Evolutionary conservation across 2,113 vertebrate species (phyloP).

Genomic region (Megaleporinus macrocephalus): DNA sequence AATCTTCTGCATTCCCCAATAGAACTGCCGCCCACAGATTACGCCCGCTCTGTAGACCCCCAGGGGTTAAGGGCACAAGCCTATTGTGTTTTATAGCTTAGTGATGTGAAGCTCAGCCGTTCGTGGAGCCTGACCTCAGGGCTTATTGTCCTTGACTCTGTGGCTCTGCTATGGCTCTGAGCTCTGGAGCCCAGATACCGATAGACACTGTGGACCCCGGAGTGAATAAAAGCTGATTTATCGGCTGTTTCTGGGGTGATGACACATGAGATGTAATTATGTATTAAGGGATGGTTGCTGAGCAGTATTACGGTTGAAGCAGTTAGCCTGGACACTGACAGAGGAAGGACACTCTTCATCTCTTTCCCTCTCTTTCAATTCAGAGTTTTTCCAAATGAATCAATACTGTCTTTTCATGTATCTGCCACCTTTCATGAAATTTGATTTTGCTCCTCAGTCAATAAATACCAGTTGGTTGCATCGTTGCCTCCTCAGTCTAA

Average conservation of each 20-base stretch:
- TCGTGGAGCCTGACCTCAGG: slow-evolving; percentile 60
- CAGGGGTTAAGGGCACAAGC: slow-evolving; percentile 49
- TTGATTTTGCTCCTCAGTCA: slow-evolving; percentile 63
- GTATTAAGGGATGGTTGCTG: slow-evolving; percentile 37
- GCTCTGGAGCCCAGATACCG: slow-evolving; percentile 13
- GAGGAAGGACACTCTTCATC: slow-evolving; percentile 33
- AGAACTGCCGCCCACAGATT: background rate
- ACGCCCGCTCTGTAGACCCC: slow-evolving; percentile 15
- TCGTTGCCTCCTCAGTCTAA: slow-evolving; percentile 47
- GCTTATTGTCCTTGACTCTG: slow-evolving; percentile 58
- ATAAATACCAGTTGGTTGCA: slow-evolving; percentile 64
- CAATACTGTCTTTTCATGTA: slow-evolving; percentile 75
- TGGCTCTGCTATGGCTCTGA: slow-evolving; percentile 42
- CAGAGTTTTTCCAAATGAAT: slow-evolving; percentile 70
- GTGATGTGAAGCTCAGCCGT: slow-evolving; percentile 38
- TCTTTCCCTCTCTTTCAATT: slow-evolving; percentile 61
- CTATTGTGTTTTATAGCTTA: slow-evolving; percentile 60
- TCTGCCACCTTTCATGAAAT: slow-evolving; percentile 68
- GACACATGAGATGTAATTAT: slow-evolving; percentile 44
- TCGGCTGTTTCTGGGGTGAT: slow-evolving; percentile 42
- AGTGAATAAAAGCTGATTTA: slow-evolving; percentile 60
- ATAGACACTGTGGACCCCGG: slow-evolving; percentile 38
- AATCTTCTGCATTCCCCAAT: background rate
- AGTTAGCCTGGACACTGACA: slow-evolving; percentile 28
- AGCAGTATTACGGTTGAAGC: slow-evolving; percentile 21